Evolutionary conservation across 2,113 vertebrate species (phyloP), one percentile per base, ranked within the genome.

Genomic region (Axis porcinus): DNA sequence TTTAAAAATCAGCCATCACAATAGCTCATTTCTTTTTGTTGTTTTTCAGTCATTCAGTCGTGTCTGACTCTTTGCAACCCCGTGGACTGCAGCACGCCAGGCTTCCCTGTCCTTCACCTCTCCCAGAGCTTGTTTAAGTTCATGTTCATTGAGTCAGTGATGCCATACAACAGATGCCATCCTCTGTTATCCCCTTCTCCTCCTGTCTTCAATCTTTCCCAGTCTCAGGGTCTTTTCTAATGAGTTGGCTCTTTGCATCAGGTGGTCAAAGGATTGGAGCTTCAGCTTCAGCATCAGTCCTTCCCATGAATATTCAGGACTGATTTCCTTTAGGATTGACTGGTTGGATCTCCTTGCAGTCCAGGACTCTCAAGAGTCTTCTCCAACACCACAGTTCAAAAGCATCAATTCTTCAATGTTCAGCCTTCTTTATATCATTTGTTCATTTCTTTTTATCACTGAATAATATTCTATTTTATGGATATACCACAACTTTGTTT

Each of bases 41-140:
- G n/a, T 36, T 70, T 10, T 70, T 36, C 67, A 40, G n/a, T 36
- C n/a, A 1, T 19, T 36, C n/a, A 40, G 67, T 70, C 10, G 0
- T 23, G n/a, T 23, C 67, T 70, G 5, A 70, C 19, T 40, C n/a
- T 70, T 70, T 40, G 19, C 5, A 10, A 70, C 10, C n/a, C 67
- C 0, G 0, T 70, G 67, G n/a, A 23, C 67, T 2, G 19, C 67
- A 40, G 19, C n/a, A 40, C 0, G 0, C n/a, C n/a, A 12, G 67
- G 67, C n/a, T 40, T 70, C 67, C n/a, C 9, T 70, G 67, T 70
- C 67, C 67, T 70, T 40, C n/a, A 70, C 67, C 67, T 23, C n/a
- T 70, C 67, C 67, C 67, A 70, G 67, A 70, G 67, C 10, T 70
- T 70, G 67, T 21, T 70, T 40, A 70, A 67, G 40, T 40, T 23